phyloP scores from a whole-genome alignment of 2,888 invertebrate species.

The Drosophila colorata region DNA sequence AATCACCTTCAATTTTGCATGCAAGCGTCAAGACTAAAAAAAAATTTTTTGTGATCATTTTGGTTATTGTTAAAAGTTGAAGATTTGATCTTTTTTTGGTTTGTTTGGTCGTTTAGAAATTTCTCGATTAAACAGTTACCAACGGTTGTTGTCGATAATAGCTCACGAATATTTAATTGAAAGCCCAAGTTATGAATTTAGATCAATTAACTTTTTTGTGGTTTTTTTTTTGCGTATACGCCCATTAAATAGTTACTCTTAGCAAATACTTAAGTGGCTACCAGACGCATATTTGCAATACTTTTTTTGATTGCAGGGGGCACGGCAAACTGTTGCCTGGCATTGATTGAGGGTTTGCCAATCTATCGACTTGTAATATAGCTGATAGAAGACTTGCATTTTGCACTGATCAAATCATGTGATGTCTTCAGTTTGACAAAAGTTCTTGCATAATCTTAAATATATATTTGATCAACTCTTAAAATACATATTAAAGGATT shows the following conservation, averaged over 20 bases:
- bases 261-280: conserved; percentile 43
- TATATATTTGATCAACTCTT: not conserved
- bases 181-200: conserved; percentile 12
- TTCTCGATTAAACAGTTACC: conserved; percentile 40
- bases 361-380: not conserved
- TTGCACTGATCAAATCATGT: conserved; percentile 4
- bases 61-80: conserved; percentile 11
- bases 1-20: conserved; percentile 67
- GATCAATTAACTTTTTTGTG: conserved; percentile 6
- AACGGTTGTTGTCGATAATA: conserved; percentile 4
- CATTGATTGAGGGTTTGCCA: conserved; percentile 30
- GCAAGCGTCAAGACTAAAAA: conserved; percentile 28
- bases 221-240: conserved; percentile 12
- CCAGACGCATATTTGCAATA: conserved; percentile 23
- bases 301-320: conserved; percentile 35
- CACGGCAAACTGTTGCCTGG: not conserved
- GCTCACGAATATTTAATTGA: conserved; percentile 5
- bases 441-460: not conserved
- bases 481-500: no score
- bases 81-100: conserved; percentile 12
- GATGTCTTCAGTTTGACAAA: conserved; percentile 26
- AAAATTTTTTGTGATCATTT: conserved; percentile 6
- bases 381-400: conserved; percentile 10
- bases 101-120: conserved; percentile 46
- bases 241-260: conserved; percentile 29